phyloP scores from a whole-genome alignment of 2,797 vertebrate species.

The Poecilia gillii region DNA sequence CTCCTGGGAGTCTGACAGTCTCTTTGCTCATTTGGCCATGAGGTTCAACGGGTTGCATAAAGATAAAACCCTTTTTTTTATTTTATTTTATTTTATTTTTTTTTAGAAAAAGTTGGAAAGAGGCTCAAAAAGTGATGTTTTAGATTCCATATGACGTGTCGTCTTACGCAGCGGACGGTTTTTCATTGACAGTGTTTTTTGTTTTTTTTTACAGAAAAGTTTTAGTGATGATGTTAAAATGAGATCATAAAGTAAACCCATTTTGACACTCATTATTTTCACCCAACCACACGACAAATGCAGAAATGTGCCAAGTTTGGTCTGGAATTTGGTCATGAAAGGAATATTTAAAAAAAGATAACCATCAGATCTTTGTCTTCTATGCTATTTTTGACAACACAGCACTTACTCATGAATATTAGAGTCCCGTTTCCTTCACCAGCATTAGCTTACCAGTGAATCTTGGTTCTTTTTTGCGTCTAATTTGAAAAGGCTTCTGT shows the following conservation, averaged over 20 bases:
- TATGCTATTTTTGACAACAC: not conserved
- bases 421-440: not conserved
- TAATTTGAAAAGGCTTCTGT: not conserved
- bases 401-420: not conserved
- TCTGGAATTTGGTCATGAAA: not conserved
- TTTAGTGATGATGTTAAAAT: not conserved
- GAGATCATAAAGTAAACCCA: not conserved
- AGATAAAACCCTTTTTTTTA: not conserved
- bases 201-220: not conserved
- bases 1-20: not conserved
- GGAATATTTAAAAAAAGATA: not conserved
- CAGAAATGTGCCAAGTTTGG: not conserved
- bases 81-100: no score
- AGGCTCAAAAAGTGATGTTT: not conserved
- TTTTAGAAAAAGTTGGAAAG: not conserved
- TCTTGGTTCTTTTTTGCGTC: not conserved
- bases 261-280: not conserved
- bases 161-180: not conserved
- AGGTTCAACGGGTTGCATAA: not conserved
- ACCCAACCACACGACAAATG: not conserved
- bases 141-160: not conserved
- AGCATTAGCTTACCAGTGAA: not conserved
- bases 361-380: not conserved
- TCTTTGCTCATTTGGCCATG: not conserved
- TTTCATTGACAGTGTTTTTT: not conserved